A percentile compares a stretch with the other conserved stretches of the same genome.
phyloP scores from a whole-genome alignment of 2,888 invertebrate species.

The Cephus pulcher region DNA sequence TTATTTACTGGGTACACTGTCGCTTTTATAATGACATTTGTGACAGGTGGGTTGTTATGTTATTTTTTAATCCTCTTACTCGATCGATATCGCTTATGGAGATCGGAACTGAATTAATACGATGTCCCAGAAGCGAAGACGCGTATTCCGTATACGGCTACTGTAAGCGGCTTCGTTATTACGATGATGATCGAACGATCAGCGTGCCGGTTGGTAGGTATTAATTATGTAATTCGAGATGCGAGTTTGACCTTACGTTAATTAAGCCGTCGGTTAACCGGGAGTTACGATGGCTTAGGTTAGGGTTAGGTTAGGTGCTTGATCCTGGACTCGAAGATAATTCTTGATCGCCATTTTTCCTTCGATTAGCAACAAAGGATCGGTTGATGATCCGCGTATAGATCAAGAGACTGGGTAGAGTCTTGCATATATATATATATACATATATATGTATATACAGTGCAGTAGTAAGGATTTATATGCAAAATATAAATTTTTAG shows the following conservation, averaged over 20 bases:
- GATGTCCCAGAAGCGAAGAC: background rate
- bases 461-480: too few relatives aligned
- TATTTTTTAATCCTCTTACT: background rate
- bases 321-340: background rate
- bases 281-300: background rate
- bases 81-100: background rate
- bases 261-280: background rate
- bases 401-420: too few relatives aligned
- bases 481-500: too few relatives aligned
- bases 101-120: background rate
- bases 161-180: background rate
- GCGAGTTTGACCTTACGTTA: conserved; percentile 2
- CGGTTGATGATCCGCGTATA: too few relatives aligned
- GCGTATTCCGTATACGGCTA: background rate
- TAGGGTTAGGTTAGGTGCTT: background rate
- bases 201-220: background rate
- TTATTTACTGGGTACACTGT: background rate
- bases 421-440: too few relatives aligned
- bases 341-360: background rate
- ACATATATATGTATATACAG: too few relatives aligned
- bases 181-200: background rate
- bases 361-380: background rate
- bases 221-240: conserved; percentile 8
- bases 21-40: background rate
- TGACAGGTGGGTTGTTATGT: background rate